These are phyloP conservation scores for Hetaerina americana DNA, from an alignment of 1,140 invertebrate genomes.

Conservation along the genomic window DNA sequence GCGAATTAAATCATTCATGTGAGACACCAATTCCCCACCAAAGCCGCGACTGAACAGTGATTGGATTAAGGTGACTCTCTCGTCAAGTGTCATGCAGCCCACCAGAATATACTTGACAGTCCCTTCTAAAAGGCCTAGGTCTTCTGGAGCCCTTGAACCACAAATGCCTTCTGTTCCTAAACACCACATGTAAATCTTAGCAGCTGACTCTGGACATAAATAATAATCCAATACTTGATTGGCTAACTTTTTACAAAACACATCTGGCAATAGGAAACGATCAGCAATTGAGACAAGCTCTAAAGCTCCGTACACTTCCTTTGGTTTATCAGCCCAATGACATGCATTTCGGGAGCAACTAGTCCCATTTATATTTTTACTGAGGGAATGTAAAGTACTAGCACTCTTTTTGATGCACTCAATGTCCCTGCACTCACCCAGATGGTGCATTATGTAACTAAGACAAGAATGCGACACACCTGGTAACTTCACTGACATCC, in stretches of 20 bases:
- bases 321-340: background rate
- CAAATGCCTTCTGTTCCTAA: background rate
- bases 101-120: background rate
- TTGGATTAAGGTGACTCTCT: background rate
- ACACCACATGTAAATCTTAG: background rate
- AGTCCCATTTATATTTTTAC: background rate
- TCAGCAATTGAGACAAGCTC: background rate
- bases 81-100: background rate
- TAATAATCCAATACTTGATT: background rate
- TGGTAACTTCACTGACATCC: background rate
- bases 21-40: background rate
- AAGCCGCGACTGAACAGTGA: background rate
- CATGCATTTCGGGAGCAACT: background rate
- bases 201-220: background rate
- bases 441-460: background rate
- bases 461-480: background rate
- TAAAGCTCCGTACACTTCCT: background rate
- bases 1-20: background rate
- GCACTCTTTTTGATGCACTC: background rate
- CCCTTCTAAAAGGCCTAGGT: background rate
- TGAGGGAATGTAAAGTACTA: background rate
- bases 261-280: background rate
- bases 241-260: background rate
- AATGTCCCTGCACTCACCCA: background rate
- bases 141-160: background rate